These are phyloP conservation scores for Datnioides undecimradiatus DNA, from an alignment of 2,113 vertebrate species.

Conservation along the genomic window DNA sequence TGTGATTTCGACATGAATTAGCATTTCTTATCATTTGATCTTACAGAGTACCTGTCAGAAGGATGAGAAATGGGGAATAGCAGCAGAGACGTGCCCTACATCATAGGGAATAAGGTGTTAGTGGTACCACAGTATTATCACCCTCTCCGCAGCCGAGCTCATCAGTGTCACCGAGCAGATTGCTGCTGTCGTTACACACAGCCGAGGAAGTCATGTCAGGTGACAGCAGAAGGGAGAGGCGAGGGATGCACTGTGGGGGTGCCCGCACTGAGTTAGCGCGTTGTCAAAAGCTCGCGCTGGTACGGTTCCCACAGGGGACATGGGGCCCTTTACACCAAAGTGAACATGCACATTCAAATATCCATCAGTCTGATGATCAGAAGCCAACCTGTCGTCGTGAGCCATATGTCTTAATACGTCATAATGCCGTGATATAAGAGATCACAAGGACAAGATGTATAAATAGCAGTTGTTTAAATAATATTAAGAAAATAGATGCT, in stretches of 20 bases:
- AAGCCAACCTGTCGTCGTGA: slow-evolving; percentile 41
- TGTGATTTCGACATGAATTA: slow-evolving; percentile 76
- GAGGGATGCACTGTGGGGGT: slow-evolving; percentile 58
- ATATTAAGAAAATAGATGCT: not conserved
- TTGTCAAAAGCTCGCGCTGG: slow-evolving; percentile 55
- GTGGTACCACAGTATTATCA: slow-evolving; percentile 59
- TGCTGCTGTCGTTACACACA: slow-evolving; percentile 74
- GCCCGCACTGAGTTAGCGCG: slow-evolving; percentile 33
- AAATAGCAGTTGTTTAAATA: not conserved
- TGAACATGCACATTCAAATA: slow-evolving; percentile 69
- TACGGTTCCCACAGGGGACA: slow-evolving; percentile 64
- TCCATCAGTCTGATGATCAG: slow-evolving; percentile 68
- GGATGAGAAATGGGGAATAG: slow-evolving; percentile 69
- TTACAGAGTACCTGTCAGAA: slow-evolving; percentile 66
- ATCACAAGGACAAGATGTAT: not conserved
- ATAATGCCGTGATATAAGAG: not conserved
- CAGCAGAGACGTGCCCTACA: slow-evolving; percentile 70
- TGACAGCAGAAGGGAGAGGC: slow-evolving; percentile 64
- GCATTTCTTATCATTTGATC: slow-evolving; percentile 78
- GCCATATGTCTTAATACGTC: slow-evolving; percentile 8
- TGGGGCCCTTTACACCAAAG: slow-evolving; percentile 67
- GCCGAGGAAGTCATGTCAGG: slow-evolving; percentile 73
- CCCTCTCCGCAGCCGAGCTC: slow-evolving; percentile 63
- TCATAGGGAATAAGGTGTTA: slow-evolving; percentile 70
- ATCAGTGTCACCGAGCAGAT: slow-evolving; percentile 79